A percentile compares a stretch with the other conserved stretches of the same genome.
Conservation (phyloP, 2,888 invertebrate species). For the Lepidochrysops patricia region DNA sequence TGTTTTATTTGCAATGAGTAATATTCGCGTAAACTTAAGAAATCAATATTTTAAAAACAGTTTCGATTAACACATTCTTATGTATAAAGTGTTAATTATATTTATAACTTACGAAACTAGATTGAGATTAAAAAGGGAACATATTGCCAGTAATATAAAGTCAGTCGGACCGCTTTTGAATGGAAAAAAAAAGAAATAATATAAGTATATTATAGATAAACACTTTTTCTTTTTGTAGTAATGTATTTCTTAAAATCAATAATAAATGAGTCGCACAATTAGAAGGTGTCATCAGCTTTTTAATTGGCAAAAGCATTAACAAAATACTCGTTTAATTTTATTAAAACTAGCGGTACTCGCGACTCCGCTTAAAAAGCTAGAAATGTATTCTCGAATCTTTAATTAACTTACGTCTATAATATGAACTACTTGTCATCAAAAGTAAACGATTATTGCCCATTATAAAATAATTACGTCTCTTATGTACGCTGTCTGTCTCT, state of each 20-base stretch:
- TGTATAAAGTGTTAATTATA: not conserved
- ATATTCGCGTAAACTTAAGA: no score
- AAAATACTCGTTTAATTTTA: not conserved
- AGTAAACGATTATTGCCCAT: no score
- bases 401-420: no score
- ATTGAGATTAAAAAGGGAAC: not conserved
- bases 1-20: no score
- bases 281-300: not conserved
- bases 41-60: no score
- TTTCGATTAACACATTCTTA: no score
- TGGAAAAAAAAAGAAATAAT: not conserved
- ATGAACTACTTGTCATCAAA: no score
- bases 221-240: not conserved
- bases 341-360: not conserved
- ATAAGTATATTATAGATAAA: not conserved
- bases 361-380: no score
- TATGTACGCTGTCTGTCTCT: not conserved
- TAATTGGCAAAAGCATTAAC: slow-evolving; percentile 3
- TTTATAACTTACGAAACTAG: not conserved
- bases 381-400: no score
- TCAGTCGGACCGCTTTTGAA: not conserved
- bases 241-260: not conserved
- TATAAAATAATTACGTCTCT: no score
- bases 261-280: not conserved
- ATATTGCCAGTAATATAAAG: not conserved